Percentiles rank a stretch among this genome's conserved stretches.
Conservation (phyloP, 2,113 vertebrate genomes). For the Malurus melanocephalus region DNA sequence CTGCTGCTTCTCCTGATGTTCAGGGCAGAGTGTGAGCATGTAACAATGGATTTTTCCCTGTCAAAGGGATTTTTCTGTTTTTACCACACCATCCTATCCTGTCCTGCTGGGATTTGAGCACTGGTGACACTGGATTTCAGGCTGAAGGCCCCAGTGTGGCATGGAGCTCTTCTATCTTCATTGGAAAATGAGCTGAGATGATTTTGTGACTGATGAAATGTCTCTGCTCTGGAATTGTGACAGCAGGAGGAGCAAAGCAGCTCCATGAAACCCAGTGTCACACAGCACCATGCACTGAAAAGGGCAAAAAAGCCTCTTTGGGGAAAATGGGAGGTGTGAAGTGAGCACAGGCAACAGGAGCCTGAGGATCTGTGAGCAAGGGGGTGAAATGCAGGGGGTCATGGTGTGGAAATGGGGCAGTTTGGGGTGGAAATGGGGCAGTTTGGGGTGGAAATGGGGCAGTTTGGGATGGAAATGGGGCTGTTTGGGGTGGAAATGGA, state of each 20-base stretch:
- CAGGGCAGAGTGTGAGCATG: background rate
- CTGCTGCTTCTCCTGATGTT: background rate
- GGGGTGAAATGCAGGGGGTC: background rate
- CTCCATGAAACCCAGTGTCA: background rate
- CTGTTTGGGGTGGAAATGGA: no score
- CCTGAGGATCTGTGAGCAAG: background rate
- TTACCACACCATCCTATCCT: background rate
- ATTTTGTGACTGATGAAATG: background rate
- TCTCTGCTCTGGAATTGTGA: background rate
- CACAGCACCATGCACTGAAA: no score
- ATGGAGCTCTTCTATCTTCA: fast-evolving
- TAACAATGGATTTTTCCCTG: background rate
- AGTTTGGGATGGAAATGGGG: no score
- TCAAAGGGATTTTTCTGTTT: background rate
- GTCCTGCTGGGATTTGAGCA: background rate
- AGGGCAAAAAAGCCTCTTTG: background rate
- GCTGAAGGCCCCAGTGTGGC: fast-evolving
- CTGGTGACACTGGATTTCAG: background rate
- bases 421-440: no score
- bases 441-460: no score
- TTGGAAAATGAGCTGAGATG: background rate
- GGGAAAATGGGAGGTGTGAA: background rate
- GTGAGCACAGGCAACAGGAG: fast-evolving
- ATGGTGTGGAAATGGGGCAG: background rate
- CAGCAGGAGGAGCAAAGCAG: background rate